These are phyloP conservation scores for Electrophaes corylata DNA, from an alignment of 2,888 invertebrate species.

Conservation along the genomic window DNA sequence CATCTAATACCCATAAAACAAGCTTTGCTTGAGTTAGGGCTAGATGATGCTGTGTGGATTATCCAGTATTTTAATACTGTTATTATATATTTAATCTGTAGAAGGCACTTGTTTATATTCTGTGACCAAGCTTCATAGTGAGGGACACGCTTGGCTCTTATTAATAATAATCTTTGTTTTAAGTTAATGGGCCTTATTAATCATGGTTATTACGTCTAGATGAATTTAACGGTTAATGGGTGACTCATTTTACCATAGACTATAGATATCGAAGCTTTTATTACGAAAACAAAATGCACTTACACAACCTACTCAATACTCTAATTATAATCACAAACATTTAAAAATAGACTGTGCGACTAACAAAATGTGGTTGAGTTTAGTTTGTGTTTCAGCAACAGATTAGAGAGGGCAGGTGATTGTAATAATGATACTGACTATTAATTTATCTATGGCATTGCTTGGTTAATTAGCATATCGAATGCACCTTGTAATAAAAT, in stretches of 20 bases:
- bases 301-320: constrained; percentile 57
- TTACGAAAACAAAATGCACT: constrained; percentile 75
- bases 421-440: constrained; percentile 54
- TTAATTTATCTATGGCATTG: constrained; percentile 36
- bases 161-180: constrained; percentile 81
- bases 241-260: constrained; percentile 52
- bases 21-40: too few relatives aligned
- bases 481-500: constrained; percentile 51
- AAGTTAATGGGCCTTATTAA: constrained; percentile 78
- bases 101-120: too few relatives aligned
- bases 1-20: too few relatives aligned
- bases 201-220: constrained; percentile 75
- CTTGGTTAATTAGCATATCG: constrained; percentile 69
- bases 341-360: constrained; percentile 44
- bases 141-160: constrained; percentile 46
- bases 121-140: constrained; percentile 31
- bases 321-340: constrained; percentile 36
- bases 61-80: too few relatives aligned
- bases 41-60: too few relatives aligned
- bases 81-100: too few relatives aligned
- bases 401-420: constrained; percentile 65
- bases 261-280: constrained; percentile 66
- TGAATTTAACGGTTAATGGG: constrained; percentile 75
- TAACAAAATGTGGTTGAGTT: constrained; percentile 37
- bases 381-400: constrained; percentile 37